Evolutionary conservation across 1,140 invertebrate species (phyloP).

Genomic region (roundworm (Caenorhabditis elegans)): WBcel235 BX284605.5:11888001-11888500

Average conservation of each 20-base stretch:
- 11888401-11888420: constrained; percentile 33
- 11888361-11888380: constrained; percentile 33
- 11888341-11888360: constrained; percentile 29
- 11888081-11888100: not conserved
- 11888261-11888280: not conserved
- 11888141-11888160: constrained; percentile 29
- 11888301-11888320: constrained; percentile 9
- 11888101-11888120: not conserved
- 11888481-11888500: constrained; percentile 47
- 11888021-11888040: constrained; percentile 14
- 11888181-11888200: not conserved
- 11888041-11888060: constrained; percentile 6
- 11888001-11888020: constrained; percentile 1
- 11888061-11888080: constrained; percentile 8
- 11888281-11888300: not conserved
- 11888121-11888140: constrained; percentile 21
- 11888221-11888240: not conserved
- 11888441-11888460: constrained; percentile 27
- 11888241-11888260: constrained; percentile 19
- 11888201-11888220: constrained; percentile 13
- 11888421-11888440: constrained; percentile 39
- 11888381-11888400: constrained; percentile 31
- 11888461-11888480: constrained; percentile 23
- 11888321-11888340: constrained; percentile 32
- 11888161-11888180: not conserved